Evolutionary conservation across 1,140 invertebrate genomes (phyloP), one percentile per base, ranked within the genome.

Genomic region (Tenebrio molitor): DNA sequence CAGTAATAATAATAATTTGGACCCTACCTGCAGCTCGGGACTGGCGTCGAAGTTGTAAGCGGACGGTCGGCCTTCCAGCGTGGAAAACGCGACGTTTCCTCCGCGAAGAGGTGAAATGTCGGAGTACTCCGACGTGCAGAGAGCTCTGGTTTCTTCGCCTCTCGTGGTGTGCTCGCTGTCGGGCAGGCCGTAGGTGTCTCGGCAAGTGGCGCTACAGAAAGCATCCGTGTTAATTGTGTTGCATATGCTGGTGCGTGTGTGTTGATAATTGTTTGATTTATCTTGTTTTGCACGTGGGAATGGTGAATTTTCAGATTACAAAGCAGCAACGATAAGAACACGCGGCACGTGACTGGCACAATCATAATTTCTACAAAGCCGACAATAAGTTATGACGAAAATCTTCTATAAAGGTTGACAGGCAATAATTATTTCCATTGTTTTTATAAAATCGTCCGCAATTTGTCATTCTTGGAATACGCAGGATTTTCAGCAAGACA

Each of bases 71-170:
- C 95, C 96, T 84, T 99, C 97, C 0, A 99, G 86, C 0, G 97
- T 99, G 8, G 95, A 95, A 83, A 99, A 99, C 1, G 96, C 93
- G 1, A 99, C 96, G 78, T 93, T 97, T 15, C 97, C 97, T n/a
- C 95, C 96, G 0, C 92, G 93, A 44, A 99, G 83, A 0, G 98
- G 98, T 0, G 97, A 97, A 77, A 99, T 98, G 81, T 99, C 97
- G 4, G 96, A 98, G 84, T 95, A 99, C 81, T 99, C 97, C 19
- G 95, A 93, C 1, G 95, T 97, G 81, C 98, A 99, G 1, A 99
- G 87, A 0, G 97, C 95, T 50, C 92, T 86, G 0, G 95, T 95
- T 82, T 97, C 95, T 44, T 92, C 89, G 0, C 91, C 91, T 8
- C 88, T 83, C 8, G 87, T 85, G 0, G 93, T 90, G 41, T 90